phyloP scores from a whole-genome alignment of 2,797 vertebrate genomes.

The Gymnothorax reevesii region DNA sequence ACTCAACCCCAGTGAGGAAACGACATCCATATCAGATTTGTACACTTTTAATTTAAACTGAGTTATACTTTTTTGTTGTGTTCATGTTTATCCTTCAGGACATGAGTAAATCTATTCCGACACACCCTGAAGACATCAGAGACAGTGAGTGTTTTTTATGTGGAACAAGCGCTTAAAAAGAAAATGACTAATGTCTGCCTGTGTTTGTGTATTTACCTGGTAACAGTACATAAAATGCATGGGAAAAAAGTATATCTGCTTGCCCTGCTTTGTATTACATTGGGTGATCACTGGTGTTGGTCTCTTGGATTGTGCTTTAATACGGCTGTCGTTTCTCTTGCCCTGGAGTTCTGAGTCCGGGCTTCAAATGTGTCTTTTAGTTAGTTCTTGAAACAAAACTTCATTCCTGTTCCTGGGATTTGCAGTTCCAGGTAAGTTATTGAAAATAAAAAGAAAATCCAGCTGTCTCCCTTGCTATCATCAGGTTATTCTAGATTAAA shows the following conservation, averaged over 20 bases:
- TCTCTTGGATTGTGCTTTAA: too few relatives aligned
- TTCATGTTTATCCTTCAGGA: slow-evolving; percentile 50
- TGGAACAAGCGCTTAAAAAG: background rate
- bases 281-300: background rate
- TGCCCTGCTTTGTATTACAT: background rate
- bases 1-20: background rate
- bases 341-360: too few relatives aligned
- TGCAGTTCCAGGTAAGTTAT: background rate
- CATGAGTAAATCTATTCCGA: slow-evolving; percentile 56
- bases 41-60: background rate
- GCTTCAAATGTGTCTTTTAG: too few relatives aligned
- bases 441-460: too few relatives aligned
- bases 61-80: background rate
- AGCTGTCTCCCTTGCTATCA: too few relatives aligned
- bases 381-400: too few relatives aligned
- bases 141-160: slow-evolving; percentile 53
- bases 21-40: background rate
- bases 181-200: background rate
- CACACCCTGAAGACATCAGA: slow-evolving; percentile 40
- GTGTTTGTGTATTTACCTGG: background rate
- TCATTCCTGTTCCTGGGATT: too few relatives aligned
- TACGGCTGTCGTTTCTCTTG: too few relatives aligned
- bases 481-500: background rate
- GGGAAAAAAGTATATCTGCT: background rate
- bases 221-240: background rate